A percentile compares a stretch with the other conserved stretches of the same genome.
Evolutionary conservation across 2,797 vertebrate genomes (phyloP).

Genomic region (Coregonus suidteri): DNA sequence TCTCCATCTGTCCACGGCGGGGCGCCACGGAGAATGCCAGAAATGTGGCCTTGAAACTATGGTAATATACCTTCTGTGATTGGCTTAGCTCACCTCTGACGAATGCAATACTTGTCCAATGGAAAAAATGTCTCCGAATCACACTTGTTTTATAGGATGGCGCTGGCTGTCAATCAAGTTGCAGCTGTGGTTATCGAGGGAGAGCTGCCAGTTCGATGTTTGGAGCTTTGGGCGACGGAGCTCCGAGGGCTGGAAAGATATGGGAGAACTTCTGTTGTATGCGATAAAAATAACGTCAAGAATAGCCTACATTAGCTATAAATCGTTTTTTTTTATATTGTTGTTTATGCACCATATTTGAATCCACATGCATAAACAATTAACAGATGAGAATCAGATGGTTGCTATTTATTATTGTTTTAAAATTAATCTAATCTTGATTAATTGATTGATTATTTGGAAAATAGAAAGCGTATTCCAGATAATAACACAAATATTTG

Average conservation of each 20-base stretch:
- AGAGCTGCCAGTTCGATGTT: conserved; percentile 61
- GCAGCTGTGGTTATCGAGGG: conserved; percentile 31
- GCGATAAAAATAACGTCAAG: background rate
- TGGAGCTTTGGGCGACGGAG: conserved; percentile 63
- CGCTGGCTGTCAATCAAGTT: conserved; percentile 72
- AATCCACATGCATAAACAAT: background rate
- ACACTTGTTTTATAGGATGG: conserved; percentile 60
- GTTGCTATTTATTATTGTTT: background rate
- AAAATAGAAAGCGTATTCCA: background rate
- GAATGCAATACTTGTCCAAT: conserved; percentile 49
- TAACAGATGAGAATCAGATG: no score
- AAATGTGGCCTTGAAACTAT: conserved; percentile 16
- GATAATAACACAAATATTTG: background rate
- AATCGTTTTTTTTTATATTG: background rate
- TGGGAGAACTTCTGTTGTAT: background rate
- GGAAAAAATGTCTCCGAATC: background rate
- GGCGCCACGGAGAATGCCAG: conserved; percentile 66
- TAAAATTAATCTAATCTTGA: background rate
- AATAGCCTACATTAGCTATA: background rate
- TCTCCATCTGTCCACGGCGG: conserved; percentile 62
- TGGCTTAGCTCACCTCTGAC: conserved; percentile 38
- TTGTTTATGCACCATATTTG: background rate
- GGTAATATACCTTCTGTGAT: conserved; percentile 31
- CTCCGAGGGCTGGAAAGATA: conserved; percentile 51
- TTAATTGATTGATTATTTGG: background rate